Base-by-base conservation (phyloP, 1,140 invertebrate genomes). In the Bombus terrestris region DNA sequence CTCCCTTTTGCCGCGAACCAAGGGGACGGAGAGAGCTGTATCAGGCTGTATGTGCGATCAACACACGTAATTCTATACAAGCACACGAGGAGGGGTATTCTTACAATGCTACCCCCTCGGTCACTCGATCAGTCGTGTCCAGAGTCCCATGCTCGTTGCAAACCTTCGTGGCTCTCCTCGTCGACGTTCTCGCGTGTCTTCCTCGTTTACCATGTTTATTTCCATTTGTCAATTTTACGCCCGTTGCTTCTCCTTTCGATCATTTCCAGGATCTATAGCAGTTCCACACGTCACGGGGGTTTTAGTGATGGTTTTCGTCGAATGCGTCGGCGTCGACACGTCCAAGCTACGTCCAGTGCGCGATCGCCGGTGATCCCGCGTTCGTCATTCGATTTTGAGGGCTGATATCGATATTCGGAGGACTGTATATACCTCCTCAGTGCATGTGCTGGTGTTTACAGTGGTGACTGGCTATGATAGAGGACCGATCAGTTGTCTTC, bases 61-160 rank as follows among this genome's bases (percentile, higher is more conserved):
- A 89, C 87, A 91, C 91, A 89, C 92, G 93, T 93, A 94, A 95
- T 93, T 93, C 92, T 93, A 94, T 94, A 94, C 92, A 93, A 90
- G 89, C 90, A 84, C 43, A 94, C 91, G 87, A 92, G 92, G 94
- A 95, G 94, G 94, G 94, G 94, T 95, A 94, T 93, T 92, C 91
- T 90, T 92, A 92, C 91, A 92, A 94, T 94, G 93, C 94, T 94
- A 95, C 94, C 94, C 94, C 94, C 93, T 94, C 93, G 94, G 94
- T 94, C 93, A 94, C 93, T 94, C 94, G 94, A 95, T 94, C 94
- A 95, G 94, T 94, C 94, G 94, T 95, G 94, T 93, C 93, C 92
- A 93, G 92, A 92, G 93, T 94, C 84, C 89, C 93, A 93, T 91
- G 90, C 92, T 41, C 80, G 93, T 90, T 90, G 86, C 89, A 92